Conservation (phyloP, 1,140 invertebrate species). For the Polypedilum vanderplanki region DNA sequence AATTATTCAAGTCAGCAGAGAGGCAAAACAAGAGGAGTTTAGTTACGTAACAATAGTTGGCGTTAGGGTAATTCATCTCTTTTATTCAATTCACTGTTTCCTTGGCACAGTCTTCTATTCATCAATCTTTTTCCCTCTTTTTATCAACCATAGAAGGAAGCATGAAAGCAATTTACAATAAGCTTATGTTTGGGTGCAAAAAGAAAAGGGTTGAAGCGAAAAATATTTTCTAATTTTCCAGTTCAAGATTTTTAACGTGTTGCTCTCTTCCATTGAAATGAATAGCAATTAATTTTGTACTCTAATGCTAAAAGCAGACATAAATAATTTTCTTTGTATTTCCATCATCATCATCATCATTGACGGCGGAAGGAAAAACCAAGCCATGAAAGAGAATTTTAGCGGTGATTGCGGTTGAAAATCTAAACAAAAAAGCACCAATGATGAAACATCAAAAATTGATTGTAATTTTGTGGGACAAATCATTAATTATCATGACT, state of each 20-base stretch:
- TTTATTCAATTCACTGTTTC: not conserved
- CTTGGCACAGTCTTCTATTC: slow-evolving; percentile 1
- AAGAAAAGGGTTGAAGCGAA: not conserved
- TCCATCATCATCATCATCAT: no score
- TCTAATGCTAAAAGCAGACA: no score
- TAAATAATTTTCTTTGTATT: no score
- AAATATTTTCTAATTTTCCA: no score
- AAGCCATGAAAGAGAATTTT: not conserved
- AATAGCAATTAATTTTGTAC: not conserved
- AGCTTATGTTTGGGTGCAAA: not conserved
- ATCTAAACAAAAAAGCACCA: not conserved
- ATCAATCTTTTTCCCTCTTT: not conserved
- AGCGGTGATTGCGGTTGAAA: not conserved
- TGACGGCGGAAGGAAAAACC: no score
- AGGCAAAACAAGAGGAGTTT: not conserved
- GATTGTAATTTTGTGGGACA: not conserved
- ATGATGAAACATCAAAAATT: slow-evolving; percentile 3
- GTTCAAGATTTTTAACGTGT: not conserved
- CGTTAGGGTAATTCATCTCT: no score
- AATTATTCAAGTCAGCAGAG: not conserved
- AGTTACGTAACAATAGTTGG: not conserved
- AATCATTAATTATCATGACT: not conserved
- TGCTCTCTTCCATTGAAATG: not conserved
- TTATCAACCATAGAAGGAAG: no score
- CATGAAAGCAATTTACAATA: no score